phyloP scores from a whole-genome alignment of 1,140 invertebrate genomes.

The Polypedilum vanderplanki region DNA sequence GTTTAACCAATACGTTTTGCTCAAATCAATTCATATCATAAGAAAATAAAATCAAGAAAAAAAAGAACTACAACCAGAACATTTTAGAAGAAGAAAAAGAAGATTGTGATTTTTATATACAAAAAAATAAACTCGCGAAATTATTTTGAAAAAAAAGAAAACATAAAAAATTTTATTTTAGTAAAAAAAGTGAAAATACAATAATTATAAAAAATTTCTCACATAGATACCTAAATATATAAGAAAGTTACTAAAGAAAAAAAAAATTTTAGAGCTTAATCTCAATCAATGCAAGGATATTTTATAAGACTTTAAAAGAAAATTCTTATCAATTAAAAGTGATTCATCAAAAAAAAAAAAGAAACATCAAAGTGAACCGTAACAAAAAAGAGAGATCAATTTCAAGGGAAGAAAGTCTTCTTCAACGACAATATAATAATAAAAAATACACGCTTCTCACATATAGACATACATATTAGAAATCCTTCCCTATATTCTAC shows the following conservation, averaged over 20 bases:
- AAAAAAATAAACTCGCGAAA: background rate
- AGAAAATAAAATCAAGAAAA: conserved; percentile 8
- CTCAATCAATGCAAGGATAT: conserved; percentile 11
- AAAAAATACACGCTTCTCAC: background rate
- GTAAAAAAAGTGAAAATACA: background rate
- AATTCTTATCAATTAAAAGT: background rate
- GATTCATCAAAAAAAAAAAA: background rate
- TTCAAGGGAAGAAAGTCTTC: no score
- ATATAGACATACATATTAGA: background rate
- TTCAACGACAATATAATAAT: no score
- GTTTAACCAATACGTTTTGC: conserved; percentile 23
- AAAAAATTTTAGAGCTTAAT: background rate
- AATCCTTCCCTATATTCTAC: background rate
- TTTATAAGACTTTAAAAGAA: conserved; percentile 1
- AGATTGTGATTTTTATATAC: background rate
- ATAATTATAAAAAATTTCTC: background rate
- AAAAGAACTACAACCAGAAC: background rate
- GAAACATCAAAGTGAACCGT: no score
- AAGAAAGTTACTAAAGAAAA: background rate
- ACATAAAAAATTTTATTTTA: background rate
- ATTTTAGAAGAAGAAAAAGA: conserved; percentile 13
- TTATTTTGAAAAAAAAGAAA: background rate
- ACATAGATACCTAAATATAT: background rate
- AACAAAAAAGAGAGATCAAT: no score
- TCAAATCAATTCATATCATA: conserved; percentile 27